Conservation (phyloP, 2,888 invertebrate genomes). For the Odontomyia ornata region DNA sequence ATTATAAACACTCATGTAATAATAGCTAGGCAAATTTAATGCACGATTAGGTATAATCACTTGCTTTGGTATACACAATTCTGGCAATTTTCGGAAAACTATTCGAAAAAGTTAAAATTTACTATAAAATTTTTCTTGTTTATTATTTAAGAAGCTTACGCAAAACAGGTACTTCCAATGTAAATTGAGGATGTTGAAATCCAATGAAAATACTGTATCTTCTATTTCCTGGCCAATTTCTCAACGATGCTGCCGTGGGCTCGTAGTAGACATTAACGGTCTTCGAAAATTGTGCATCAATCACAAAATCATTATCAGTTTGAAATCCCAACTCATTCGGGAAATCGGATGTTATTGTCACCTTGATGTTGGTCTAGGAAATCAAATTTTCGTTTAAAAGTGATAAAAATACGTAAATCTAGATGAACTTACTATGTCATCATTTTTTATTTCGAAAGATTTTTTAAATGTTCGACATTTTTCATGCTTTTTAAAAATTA, state of each 20-base stretch:
- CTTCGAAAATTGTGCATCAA: background rate
- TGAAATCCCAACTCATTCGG: background rate
- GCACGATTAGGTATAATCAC: constrained; percentile 35
- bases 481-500: constrained; percentile 23
- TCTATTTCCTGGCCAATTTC: background rate
- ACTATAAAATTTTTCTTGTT: background rate
- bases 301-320: background rate
- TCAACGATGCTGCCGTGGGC: background rate
- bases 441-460: constrained; percentile 38
- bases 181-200: constrained; percentile 36
- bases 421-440: constrained; percentile 36
- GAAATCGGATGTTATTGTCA: constrained; percentile 20
- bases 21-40: constrained; percentile 25
- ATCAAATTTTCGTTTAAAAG: background rate
- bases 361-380: background rate
- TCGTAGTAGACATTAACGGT: constrained; percentile 12
- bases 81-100: background rate
- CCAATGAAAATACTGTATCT: constrained; percentile 29
- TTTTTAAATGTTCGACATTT: background rate
- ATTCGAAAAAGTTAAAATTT: background rate
- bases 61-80: background rate
- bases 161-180: constrained; percentile 41
- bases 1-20: constrained; percentile 40
- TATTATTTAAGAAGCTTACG: background rate
- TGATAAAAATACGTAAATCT: background rate